These are phyloP conservation scores for Congeria kusceri DNA, from an alignment of 2,888 invertebrate genomes.

Conservation along the genomic window DNA sequence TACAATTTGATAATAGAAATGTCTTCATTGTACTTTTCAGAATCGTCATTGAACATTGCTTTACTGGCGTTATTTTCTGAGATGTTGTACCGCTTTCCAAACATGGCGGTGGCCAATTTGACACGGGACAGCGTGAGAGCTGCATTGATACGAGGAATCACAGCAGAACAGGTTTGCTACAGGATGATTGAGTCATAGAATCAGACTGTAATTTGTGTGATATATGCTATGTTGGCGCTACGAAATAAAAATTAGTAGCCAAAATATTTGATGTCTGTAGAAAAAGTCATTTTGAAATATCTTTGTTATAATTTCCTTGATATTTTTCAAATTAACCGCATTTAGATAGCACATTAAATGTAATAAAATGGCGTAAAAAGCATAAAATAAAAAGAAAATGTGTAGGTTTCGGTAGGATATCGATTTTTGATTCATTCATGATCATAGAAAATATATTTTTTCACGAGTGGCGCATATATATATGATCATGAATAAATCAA, in stretches of 20 bases:
- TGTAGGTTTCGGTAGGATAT: too few relatives aligned
- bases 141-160: constrained; percentile 97
- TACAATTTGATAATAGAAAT: too few relatives aligned
- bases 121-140: constrained; percentile 97
- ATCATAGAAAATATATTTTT: too few relatives aligned
- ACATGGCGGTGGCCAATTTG: constrained; percentile 96
- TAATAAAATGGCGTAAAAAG: too few relatives aligned
- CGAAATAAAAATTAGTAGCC: not conserved
- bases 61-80: constrained; percentile 96
- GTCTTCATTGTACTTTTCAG: constrained; percentile 70
- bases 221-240: not conserved
- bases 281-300: too few relatives aligned
- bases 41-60: constrained; percentile 93
- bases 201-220: not conserved
- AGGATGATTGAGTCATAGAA: not conserved
- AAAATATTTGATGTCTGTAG: not conserved
- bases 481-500: too few relatives aligned
- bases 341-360: too few relatives aligned
- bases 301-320: too few relatives aligned
- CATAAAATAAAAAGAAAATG: too few relatives aligned
- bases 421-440: too few relatives aligned
- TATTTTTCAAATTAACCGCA: too few relatives aligned
- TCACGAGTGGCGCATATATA: too few relatives aligned
- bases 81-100: constrained; percentile 96
- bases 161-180: constrained; percentile 90